Evolutionary conservation across 2,797 vertebrate species (phyloP).

Genomic region (Sebastiscus albofasciatus): DNA sequence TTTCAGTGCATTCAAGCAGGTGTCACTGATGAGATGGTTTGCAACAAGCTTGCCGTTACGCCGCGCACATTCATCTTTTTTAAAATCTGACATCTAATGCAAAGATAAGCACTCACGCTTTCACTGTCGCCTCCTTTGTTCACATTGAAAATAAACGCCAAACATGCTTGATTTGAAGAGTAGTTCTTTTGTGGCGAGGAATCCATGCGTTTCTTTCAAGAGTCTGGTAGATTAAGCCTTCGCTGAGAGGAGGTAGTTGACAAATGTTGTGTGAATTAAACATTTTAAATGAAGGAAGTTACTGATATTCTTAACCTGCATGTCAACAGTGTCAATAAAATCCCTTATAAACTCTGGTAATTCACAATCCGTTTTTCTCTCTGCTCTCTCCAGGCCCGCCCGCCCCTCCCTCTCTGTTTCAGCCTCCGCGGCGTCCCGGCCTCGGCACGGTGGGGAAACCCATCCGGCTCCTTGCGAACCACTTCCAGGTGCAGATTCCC

Average conservation of each 20-base stretch:
- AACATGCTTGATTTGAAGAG: background rate
- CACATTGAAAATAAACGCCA: background rate
- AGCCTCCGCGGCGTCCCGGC: constrained; percentile 96
- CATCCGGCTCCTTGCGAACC: constrained; percentile 97
- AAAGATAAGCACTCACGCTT: background rate
- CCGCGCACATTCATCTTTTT: background rate
- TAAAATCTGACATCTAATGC: background rate
- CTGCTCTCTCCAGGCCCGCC: constrained; percentile 82
- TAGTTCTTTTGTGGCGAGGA: background rate
- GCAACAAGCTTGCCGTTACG: constrained; percentile 33
- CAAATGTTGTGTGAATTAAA: background rate
- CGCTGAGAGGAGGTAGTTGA: background rate
- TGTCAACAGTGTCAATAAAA: background rate
- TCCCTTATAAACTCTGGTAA: background rate
- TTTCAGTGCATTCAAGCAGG: constrained; percentile 61
- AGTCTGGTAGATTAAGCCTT: background rate
- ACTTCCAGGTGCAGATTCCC: constrained; percentile 99
- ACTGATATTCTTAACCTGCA: background rate
- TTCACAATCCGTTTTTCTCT: background rate
- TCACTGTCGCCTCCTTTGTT: background rate
- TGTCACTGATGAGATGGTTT: constrained; percentile 43
- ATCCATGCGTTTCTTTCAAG: background rate
- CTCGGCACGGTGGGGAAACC: constrained; percentile 98
- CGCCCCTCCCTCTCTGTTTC: constrained; percentile 92
- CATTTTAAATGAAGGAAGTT: background rate